Evolutionary conservation across 2,888 invertebrate species (phyloP).

Genomic region (Pachliopta kotzebuea): DNA sequence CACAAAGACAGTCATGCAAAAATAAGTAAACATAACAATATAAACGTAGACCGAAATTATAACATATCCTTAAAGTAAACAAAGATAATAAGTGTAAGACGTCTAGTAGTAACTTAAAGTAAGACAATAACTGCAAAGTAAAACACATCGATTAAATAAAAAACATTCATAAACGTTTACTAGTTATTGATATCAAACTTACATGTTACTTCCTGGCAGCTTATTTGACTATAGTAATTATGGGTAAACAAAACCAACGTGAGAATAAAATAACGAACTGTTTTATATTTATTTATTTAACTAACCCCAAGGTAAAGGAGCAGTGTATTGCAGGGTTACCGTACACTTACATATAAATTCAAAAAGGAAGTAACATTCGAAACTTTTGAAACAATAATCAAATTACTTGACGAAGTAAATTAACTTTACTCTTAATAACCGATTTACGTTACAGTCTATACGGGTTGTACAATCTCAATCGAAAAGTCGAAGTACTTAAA

Average conservation of each 20-base stretch:
- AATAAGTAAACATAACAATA: background rate
- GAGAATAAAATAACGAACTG: constrained; percentile 37
- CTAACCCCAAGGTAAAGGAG: constrained; percentile 59
- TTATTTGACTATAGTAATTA: constrained; percentile 34
- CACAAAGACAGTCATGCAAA: background rate
- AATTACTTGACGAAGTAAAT: constrained; percentile 45
- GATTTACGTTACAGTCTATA: constrained; percentile 72
- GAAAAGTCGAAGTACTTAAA: constrained; percentile 69
- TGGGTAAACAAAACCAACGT: constrained; percentile 32
- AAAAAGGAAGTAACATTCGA: constrained; percentile 72
- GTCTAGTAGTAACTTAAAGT: no score
- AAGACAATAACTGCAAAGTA: constrained; percentile 15
- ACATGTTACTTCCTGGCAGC: constrained; percentile 60
- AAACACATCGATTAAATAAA: constrained; percentile 31
- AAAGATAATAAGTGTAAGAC: constrained; percentile 10
- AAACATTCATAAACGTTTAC: constrained; percentile 27
- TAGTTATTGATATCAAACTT: constrained; percentile 43
- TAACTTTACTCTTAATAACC: constrained; percentile 45
- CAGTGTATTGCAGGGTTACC: constrained; percentile 65
- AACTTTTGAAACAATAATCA: constrained; percentile 58
- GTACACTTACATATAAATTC: constrained; percentile 73
- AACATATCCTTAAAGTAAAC: background rate
- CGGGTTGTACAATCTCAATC: constrained; percentile 74
- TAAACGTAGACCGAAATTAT: background rate
- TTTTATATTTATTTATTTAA: constrained; percentile 71